phyloP scores from a whole-genome alignment of 2,888 invertebrate species.

The Congeria kusceri region DNA sequence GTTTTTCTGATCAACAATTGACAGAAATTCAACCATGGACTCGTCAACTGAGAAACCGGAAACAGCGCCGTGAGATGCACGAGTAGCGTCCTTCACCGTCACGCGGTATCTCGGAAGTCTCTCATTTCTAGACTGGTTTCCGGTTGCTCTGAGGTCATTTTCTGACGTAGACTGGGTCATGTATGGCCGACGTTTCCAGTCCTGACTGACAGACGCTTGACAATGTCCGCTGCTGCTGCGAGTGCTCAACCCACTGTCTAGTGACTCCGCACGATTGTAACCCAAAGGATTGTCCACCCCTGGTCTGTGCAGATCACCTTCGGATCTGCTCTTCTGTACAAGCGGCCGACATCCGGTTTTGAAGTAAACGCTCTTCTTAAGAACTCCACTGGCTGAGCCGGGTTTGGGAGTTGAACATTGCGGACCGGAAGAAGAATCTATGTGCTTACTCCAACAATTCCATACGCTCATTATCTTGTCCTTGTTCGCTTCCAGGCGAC shows the following conservation, averaged over 20 bases:
- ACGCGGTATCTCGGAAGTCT: slow-evolving; percentile 50
- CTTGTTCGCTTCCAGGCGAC: slow-evolving; percentile 46
- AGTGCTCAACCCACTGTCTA: neutral
- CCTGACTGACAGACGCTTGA: slow-evolving; percentile 1
- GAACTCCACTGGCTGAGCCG: neutral
- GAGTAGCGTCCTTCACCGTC: slow-evolving; percentile 20
- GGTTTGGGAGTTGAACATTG: slow-evolving; percentile 57
- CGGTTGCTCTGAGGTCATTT: slow-evolving; percentile 15
- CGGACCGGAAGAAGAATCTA: slow-evolving; percentile 25
- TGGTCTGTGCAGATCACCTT: neutral
- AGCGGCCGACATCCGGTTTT: slow-evolving; percentile 30
- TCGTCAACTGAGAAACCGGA: neutral
- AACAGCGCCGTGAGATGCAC: slow-evolving; percentile 21
- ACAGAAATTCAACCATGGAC: neutral
- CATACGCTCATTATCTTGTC: slow-evolving; percentile 58
- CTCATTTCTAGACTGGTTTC: neutral
- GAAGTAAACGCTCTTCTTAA: slow-evolving; percentile 4
- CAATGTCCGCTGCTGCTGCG: neutral
- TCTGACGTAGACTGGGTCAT: slow-evolving; percentile 48
- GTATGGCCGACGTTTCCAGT: slow-evolving; percentile 50
- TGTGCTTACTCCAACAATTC: slow-evolving; percentile 42
- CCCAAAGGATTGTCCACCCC: neutral
- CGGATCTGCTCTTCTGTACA: slow-evolving; percentile 9
- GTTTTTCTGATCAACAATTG: too few species aligned
- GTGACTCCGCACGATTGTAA: neutral